Percentiles rank a stretch among this genome's conserved stretches.
phyloP scores from a whole-genome alignment of 2,113 vertebrate genomes.

The Galemys pyrenaicus region DNA sequence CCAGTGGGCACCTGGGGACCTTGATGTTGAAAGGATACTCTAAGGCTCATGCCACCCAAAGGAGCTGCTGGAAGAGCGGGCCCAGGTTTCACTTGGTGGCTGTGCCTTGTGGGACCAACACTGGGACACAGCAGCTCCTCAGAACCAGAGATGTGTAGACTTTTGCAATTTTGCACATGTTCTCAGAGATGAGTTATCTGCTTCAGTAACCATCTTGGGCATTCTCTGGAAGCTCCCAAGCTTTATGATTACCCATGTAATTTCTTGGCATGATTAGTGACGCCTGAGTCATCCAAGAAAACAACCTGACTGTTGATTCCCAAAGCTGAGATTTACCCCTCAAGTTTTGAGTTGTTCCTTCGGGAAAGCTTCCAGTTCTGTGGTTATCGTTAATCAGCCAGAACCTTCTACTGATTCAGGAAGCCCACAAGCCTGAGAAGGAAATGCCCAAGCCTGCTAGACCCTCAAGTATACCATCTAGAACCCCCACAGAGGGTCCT shows the following conservation, averaged over 20 bases:
- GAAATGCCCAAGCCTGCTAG: background rate
- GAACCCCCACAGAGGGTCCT: no score
- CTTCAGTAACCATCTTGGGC: background rate
- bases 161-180: background rate
- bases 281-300: constrained; percentile 58
- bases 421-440: background rate
- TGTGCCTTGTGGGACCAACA: background rate
- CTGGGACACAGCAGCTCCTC: background rate
- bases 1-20: background rate
- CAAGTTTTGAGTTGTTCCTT: constrained; percentile 33
- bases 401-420: background rate
- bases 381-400: constrained; percentile 30
- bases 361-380: constrained; percentile 39
- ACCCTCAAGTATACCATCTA: background rate
- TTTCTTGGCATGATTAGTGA: constrained; percentile 59
- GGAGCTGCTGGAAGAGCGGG: background rate
- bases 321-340: constrained; percentile 43
- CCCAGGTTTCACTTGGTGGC: background rate
- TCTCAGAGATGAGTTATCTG: constrained; percentile 40
- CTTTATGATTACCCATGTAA: constrained; percentile 8
- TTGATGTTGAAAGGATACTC: background rate
- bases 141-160: background rate
- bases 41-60: background rate
- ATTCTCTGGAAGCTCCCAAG: background rate
- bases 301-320: constrained; percentile 23